Evolutionary conservation across 2,113 vertebrate genomes (phyloP), one percentile per base, ranked within the genome.

Genomic region (Nibea albiflora): DNA sequence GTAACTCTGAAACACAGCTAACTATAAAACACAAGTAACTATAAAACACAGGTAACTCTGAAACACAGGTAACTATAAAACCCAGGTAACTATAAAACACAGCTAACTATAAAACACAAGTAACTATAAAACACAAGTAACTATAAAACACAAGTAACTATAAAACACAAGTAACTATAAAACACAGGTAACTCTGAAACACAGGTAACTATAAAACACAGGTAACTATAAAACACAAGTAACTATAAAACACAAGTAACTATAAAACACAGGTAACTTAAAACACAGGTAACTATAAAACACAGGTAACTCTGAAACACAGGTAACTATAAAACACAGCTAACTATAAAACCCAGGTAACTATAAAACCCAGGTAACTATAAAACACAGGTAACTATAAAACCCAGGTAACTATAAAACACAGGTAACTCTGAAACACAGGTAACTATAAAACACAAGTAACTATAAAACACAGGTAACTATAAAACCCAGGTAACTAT

Each of bases 401-500:
- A 31, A 63, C 22, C 7, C 57, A n/a, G 47, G 19, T 39, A 31
- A 31, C 31, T 31, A 1, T 31, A 31, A 31, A 31, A 31, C 31
- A 31, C 31, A 31, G 31, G 31, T 5, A 31, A 31, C 31, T 31
- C 5, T 31, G 87, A 84, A 12, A 86, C 81, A 22, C 92, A 91
- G 80, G 89, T 88, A 49, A 42, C 5, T 28, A 5, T 44, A 20
- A 31, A 31, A 63, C 22, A 11, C 57, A n/a, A 31, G 19, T 39
- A 31, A 31, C 31, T 31, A 1, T 31, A 31, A 31, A 31, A 31
- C 31, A 31, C 31, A 31, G 31, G 31, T 5, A 31, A 31, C 31
- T 31, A 31, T 31, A 88, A 84, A 12, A 86, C 81, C n/a, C 92
- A 91, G 80, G 89, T 88, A 49, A 42, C 5, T 28, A 5, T 44